A percentile compares a stretch with the other conserved stretches of the same genome.
phyloP scores from a whole-genome alignment of 1,140 invertebrate genomes.

The Trichonephila clavipes region DNA sequence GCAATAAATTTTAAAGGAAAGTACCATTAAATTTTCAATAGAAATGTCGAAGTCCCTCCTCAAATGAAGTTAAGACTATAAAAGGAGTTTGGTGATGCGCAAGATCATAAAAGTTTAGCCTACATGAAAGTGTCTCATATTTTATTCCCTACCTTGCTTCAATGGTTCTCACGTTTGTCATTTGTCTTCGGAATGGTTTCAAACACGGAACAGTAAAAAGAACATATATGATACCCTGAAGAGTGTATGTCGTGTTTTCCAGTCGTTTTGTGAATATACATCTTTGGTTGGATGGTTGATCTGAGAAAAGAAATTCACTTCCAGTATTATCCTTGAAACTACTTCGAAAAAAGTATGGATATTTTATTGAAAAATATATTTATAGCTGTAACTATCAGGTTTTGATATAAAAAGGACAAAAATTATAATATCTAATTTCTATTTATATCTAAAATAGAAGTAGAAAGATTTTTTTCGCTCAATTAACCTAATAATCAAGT shows the following conservation, averaged over 20 bases:
- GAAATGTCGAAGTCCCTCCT: background rate
- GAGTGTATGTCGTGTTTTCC: slow-evolving; percentile 26
- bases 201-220: background rate
- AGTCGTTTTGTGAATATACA: background rate
- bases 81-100: slow-evolving; percentile 9
- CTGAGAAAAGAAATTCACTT: background rate
- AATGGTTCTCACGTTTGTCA: slow-evolving; percentile 54
- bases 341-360: no score
- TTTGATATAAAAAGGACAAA: no score
- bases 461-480: no score
- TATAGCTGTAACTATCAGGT: no score
- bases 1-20: background rate
- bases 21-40: slow-evolving; percentile 51
- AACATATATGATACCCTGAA: slow-evolving; percentile 37
- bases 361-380: no score
- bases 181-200: slow-evolving; percentile 37
- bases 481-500: no score
- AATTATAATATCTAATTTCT: no score
- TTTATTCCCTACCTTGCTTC: slow-evolving; percentile 51
- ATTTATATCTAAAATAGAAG: no score
- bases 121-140: background rate
- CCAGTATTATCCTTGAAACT: no score
- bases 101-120: slow-evolving; percentile 20
- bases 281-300: background rate
- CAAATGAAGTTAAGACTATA: background rate